Evolutionary conservation across 37 sponge, comb jelly and placozoan species (phyloP).

Genomic region (Geodia barretti): DNA sequence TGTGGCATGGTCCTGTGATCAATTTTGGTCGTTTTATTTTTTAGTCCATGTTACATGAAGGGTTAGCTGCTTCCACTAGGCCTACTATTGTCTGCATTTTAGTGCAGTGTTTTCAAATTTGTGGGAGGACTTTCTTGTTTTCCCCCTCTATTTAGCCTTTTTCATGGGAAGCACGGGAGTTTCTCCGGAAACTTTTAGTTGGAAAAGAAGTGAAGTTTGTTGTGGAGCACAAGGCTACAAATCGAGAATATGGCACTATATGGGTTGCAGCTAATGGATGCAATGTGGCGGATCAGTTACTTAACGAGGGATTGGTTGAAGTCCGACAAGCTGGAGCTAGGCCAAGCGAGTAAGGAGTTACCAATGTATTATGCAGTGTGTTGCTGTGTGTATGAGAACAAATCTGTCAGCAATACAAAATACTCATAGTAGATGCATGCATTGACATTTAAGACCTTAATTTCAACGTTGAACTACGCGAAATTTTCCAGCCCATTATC

Average conservation of each 20-base stretch:
- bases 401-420: too few relatives aligned
- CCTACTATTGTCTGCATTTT: too few relatives aligned
- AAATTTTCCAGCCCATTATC: too few relatives aligned
- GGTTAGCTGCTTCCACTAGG: too few relatives aligned
- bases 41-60: too few relatives aligned
- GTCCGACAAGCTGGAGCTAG: conserved; percentile 52
- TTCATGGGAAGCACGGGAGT: conserved; percentile 94
- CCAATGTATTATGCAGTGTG: too few relatives aligned
- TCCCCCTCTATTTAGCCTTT: conserved; percentile 71
- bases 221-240: conserved; percentile 70
- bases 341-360: conserved; percentile 68
- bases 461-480: too few relatives aligned
- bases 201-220: conserved; percentile 89
- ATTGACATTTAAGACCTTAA: too few relatives aligned
- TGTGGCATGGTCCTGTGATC: too few relatives aligned
- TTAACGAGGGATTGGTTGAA: conserved; percentile 72
- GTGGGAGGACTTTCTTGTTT: neutral
- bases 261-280: conserved; percentile 19
- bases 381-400: too few relatives aligned
- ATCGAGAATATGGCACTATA: conserved; percentile 25
- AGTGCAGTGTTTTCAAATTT: neutral
- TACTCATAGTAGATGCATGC: too few relatives aligned
- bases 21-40: too few relatives aligned
- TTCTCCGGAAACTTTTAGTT: conserved; percentile 77
- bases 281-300: conserved; percentile 50